Conservation (phyloP, 2,113 vertebrate species). For the Paradisaea rubra region DNA sequence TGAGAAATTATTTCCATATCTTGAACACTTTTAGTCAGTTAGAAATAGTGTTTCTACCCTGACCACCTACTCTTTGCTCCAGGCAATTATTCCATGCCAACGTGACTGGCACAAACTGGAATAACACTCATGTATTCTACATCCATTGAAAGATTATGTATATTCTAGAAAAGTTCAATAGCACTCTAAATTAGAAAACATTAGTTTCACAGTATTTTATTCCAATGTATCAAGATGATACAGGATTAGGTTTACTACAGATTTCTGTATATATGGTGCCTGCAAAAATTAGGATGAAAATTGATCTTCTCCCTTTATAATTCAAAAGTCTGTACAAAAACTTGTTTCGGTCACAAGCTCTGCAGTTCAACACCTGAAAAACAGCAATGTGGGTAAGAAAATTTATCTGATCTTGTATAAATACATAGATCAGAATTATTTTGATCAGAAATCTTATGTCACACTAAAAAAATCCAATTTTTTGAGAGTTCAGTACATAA, state of each 20-base stretch:
- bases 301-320: not conserved
- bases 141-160: not conserved
- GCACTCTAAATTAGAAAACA: not conserved
- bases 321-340: not conserved
- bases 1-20: not conserved
- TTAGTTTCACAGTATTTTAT: not conserved
- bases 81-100: not conserved
- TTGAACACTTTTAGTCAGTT: not conserved
- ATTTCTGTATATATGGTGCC: not conserved
- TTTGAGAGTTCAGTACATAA: not conserved
- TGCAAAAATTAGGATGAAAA: not conserved
- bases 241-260: not conserved
- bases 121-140: not conserved
- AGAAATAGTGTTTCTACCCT: not conserved
- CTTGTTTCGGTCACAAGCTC: not conserved
- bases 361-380: not conserved
- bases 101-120: not conserved
- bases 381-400: not conserved
- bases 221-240: not conserved
- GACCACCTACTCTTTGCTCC: not conserved
- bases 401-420: not conserved
- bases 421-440: not conserved
- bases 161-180: not conserved
- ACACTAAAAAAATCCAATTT: not conserved
- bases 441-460: constrained; percentile 2